A percentile compares a stretch with the other conserved stretches of the same genome.
These are phyloP conservation scores for Plectropomus leopardus DNA, from an alignment of 2,113 vertebrate genomes.

Conservation along the genomic window DNA sequence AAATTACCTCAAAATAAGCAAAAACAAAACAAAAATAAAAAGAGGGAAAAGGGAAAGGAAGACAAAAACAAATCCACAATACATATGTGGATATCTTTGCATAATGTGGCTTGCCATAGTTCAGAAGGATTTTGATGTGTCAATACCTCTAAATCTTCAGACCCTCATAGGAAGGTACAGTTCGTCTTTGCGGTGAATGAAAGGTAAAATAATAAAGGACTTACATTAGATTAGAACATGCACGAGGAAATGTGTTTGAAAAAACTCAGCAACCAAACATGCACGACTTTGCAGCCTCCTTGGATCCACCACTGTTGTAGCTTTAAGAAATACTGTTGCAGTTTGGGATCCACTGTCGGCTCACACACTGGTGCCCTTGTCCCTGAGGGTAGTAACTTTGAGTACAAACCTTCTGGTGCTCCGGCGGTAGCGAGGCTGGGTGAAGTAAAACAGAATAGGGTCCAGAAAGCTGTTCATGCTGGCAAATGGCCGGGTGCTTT, in stretches of 20 bases:
- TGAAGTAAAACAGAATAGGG: constrained; percentile 98
- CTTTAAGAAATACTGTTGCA: neutral
- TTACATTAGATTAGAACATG: neutral
- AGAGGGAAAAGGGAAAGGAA: too few relatives aligned
- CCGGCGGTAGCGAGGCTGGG: constrained; percentile 88
- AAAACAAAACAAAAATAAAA: too few relatives aligned
- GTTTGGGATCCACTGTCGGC: neutral
- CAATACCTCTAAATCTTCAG: neutral
- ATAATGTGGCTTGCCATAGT: neutral
- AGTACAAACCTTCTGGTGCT: constrained; percentile 87
- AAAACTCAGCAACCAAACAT: neutral
- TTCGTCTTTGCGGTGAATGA: neutral
- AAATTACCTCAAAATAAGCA: too few relatives aligned
- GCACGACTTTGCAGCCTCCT: neutral
- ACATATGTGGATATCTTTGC: too few relatives aligned
- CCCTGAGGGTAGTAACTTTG: constrained; percentile 86
- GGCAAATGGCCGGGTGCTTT: constrained; percentile 94
- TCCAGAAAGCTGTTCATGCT: constrained; percentile 97
- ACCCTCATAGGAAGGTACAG: neutral
- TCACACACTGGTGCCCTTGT: constrained; percentile 64
- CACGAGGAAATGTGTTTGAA: neutral
- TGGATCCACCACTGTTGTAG: neutral
- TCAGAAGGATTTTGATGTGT: constrained; percentile 8
- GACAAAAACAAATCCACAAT: too few relatives aligned
- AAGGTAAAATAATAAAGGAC: neutral